Conservation (phyloP, 2,888 invertebrate species). For the Leptinotarsa haldemani region DNA sequence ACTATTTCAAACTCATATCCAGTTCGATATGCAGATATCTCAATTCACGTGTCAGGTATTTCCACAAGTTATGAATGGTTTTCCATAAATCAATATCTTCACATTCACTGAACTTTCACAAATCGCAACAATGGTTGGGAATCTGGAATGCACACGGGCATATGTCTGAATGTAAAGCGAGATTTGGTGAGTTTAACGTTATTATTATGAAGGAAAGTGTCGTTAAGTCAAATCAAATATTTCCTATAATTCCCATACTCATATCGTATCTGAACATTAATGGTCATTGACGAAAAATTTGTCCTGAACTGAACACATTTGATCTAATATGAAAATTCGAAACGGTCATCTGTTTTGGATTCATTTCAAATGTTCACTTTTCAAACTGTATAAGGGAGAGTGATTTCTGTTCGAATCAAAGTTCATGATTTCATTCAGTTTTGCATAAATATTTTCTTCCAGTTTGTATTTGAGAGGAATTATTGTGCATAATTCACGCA, state of each 20-base stretch:
- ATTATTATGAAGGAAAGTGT: neutral
- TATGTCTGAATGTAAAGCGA: neutral
- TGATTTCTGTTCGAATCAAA: too few relatives aligned
- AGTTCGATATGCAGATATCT: neutral
- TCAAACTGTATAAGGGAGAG: too few relatives aligned
- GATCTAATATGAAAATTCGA: too few relatives aligned
- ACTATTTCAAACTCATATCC: too few relatives aligned
- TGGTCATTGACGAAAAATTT: neutral
- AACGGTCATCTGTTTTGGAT: too few relatives aligned
- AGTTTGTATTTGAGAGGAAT: too few relatives aligned
- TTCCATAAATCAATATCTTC: neutral
- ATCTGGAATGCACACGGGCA: neutral
- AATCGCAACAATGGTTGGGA: neutral
- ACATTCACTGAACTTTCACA: neutral
- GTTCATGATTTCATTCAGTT: too few relatives aligned
- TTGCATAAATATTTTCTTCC: too few relatives aligned
- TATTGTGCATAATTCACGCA: too few relatives aligned
- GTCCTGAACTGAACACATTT: neutral
- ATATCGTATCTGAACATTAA: neutral
- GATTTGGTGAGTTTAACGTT: neutral
- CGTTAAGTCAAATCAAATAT: neutral
- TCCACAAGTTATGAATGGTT: neutral
- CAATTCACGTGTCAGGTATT: neutral
- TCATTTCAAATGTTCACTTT: too few relatives aligned
- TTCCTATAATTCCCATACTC: neutral